Percentiles rank a stretch among this genome's conserved stretches.
phyloP scores from a whole-genome alignment of 2,113 vertebrate genomes.

The Muntiacus reevesi region DNA sequence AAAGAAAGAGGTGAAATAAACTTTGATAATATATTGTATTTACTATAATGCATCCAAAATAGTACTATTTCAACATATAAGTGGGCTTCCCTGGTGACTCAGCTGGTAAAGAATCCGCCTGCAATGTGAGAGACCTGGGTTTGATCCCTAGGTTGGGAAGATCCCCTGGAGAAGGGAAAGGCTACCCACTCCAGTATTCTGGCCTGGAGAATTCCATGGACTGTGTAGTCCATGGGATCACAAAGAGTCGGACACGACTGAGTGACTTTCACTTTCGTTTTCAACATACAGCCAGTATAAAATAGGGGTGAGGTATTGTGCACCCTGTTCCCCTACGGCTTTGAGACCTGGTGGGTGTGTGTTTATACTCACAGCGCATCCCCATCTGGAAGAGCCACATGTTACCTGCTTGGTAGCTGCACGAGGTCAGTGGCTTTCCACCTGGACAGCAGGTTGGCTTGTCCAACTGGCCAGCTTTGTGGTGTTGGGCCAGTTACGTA shows the following conservation, averaged over 20 bases:
- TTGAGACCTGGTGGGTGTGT: neutral
- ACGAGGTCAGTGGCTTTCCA: neutral
- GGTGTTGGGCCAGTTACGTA: neutral
- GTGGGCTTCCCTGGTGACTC: neutral
- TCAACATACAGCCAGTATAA: neutral
- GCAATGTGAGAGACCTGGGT: neutral
- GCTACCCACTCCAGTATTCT: neutral
- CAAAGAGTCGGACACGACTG: accelerated
- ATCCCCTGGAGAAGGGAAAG: neutral
- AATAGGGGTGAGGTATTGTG: neutral
- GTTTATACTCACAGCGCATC: accelerated
- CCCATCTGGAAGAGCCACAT: accelerated
- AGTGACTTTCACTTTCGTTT: neutral
- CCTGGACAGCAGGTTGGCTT: neutral
- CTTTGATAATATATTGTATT: neutral
- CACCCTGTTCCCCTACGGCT: neutral
- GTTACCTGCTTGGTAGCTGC: neutral
- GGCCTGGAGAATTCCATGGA: neutral
- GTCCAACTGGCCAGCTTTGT: neutral
- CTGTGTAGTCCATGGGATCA: accelerated
- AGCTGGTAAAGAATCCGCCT: neutral
- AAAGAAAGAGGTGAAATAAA: neutral
- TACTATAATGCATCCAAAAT: neutral
- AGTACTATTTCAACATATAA: neutral
- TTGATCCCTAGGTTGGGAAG: neutral